Percentiles rank a stretch among this genome's conserved stretches.
Conservation (phyloP, 1,140 invertebrate species). For the Fopius arisanus region DNA sequence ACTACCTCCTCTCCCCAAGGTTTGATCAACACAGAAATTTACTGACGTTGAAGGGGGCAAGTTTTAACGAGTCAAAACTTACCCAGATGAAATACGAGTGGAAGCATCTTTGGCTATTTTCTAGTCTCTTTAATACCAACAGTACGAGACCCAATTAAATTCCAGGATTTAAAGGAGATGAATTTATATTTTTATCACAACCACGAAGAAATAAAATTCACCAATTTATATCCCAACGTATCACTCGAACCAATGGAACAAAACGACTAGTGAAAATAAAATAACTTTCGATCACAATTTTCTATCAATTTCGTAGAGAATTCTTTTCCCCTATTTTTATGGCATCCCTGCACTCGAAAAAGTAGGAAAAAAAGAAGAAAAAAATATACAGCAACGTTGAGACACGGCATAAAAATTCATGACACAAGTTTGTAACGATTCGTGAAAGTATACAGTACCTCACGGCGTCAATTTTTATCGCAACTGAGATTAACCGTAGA, state of each 20-base stretch:
- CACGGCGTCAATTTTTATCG: constrained; percentile 28
- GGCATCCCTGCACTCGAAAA: neutral
- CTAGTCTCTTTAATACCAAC: neutral
- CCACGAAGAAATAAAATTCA: no score
- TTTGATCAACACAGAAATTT: constrained; percentile 6
- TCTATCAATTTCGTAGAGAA: no score
- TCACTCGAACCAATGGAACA: no score
- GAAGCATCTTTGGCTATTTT: neutral
- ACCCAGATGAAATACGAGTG: neutral
- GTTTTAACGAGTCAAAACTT: constrained; percentile 3
- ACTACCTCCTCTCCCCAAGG: neutral
- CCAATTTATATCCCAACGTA: no score
- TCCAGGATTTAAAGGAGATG: neutral
- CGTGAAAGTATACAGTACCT: neutral
- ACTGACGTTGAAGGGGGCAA: neutral
- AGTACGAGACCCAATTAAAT: neutral
- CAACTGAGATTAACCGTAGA: constrained; percentile 21
- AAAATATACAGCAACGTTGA: no score
- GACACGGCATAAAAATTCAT: neutral
- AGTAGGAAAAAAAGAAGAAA: no score
- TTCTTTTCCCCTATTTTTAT: neutral
- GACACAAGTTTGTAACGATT: neutral
- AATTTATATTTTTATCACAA: no score
- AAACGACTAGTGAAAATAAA: no score
- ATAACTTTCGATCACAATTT: no score